Base-by-base conservation (phyloP, 1,140 invertebrate genomes). In the Propsilocerus akamusi region DNA sequence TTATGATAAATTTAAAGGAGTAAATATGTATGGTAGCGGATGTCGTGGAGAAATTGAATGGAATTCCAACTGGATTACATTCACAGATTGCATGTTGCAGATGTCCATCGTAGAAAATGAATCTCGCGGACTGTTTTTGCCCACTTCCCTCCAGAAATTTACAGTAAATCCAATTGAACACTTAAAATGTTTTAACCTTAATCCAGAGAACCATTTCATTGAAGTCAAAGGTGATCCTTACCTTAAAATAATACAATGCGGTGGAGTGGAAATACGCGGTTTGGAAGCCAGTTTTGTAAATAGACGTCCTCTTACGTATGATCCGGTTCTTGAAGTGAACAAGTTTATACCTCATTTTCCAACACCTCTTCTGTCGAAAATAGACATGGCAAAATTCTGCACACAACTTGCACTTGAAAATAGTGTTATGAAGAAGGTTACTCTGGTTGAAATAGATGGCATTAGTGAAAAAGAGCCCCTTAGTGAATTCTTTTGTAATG, bases 21-120 rank as follows among this genome's bases (percentile, higher is more conserved):
- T n/a, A n/a, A n/a, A n/a, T n/a, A n/a, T n/a, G n/a, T n/a, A n/a
- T n/a, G n/a, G n/a, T n/a, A n/a, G n/a, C n/a, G n/a, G n/a, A n/a
- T n/a, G n/a, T n/a, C n/a, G n/a, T n/a, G n/a, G n/a, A n/a, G n/a
- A n/a, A n/a, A n/a, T n/a, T n/a, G n/a, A n/a, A n/a, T n/a, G n/a
- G n/a, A n/a, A n/a, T n/a, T n/a, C n/a, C n/a, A 92, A 94, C 62
- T 96, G 88, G 88, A 78, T 92, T 0, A 76, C 88, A 1, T 96
- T 93, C 63, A 78, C 96, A 72, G 93, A 97, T 63, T 89, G 82
- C n/a, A 85, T 96, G 79, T 65, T 96, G 14, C 93, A 97, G 62
- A 77, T 94, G 53, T 76, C 82, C 53, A 80, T 95, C 46, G 58
- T 95, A 1, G 73, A 75, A 25, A 67, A 74, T 12, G 82, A 88